phyloP scores from a whole-genome alignment of 2,888 invertebrate genomes.

The Pristionchus entomophagus region DNA sequence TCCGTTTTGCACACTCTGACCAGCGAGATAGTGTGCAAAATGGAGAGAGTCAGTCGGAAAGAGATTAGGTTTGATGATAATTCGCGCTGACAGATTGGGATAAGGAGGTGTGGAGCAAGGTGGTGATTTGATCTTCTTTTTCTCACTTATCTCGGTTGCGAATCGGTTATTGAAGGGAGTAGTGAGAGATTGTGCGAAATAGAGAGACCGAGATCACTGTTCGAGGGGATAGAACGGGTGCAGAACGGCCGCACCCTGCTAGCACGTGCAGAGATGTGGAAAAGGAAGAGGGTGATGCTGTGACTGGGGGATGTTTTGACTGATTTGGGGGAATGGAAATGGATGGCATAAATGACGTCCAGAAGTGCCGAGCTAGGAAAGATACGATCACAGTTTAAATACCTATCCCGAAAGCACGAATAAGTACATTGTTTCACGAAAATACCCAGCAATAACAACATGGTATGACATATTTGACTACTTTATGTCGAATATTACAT shows the following conservation, averaged over 20 bases:
- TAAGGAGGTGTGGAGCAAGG: slow-evolving; percentile 2
- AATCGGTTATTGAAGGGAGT: neutral
- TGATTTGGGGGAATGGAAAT: neutral
- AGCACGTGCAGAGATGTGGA: neutral
- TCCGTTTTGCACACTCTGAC: too few species aligned
- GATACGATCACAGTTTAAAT: too few species aligned
- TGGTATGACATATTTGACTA: too few species aligned
- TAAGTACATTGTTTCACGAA: too few species aligned
- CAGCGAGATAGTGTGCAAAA: too few species aligned
- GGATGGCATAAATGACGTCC: neutral
- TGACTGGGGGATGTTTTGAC: neutral
- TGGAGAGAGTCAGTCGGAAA: neutral
- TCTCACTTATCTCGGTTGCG: neutral
- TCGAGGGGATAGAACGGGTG: neutral
- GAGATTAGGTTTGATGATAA: neutral
- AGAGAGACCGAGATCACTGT: too few species aligned
- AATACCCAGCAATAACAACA: too few species aligned
- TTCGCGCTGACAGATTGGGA: slow-evolving; percentile 5
- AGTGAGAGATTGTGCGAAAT: neutral
- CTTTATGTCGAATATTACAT: too few species aligned
- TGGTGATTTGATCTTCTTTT: slow-evolving; percentile 30
- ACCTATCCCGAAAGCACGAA: too few species aligned
- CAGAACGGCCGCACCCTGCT: slow-evolving; percentile 6
- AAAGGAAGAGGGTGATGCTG: neutral
- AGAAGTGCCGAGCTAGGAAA: too few species aligned